These are phyloP conservation scores for Macrosoma leucophasiata DNA, from an alignment of 2,888 invertebrate species.

Conservation along the genomic window DNA sequence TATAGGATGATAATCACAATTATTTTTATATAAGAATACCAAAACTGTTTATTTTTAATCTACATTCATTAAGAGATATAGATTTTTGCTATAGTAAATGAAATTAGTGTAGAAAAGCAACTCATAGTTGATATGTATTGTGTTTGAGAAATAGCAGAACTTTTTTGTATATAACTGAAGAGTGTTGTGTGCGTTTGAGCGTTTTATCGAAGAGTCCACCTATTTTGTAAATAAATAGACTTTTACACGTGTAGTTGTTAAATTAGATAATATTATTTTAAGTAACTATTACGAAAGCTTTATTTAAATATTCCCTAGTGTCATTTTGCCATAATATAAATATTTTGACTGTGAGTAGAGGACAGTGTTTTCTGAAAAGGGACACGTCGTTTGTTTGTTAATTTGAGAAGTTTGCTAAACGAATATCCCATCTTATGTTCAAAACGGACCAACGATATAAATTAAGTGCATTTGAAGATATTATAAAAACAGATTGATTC, in stretches of 20 bases:
- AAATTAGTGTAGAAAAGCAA: background rate
- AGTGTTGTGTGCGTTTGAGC: slow-evolving; percentile 60
- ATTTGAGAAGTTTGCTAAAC: too few relatives aligned
- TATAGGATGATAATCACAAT: slow-evolving; percentile 34
- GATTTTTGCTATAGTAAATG: slow-evolving; percentile 4
- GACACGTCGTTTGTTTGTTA: too few relatives aligned
- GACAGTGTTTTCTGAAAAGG: too few relatives aligned
- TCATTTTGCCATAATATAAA: slow-evolving; percentile 55
- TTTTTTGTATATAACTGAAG: slow-evolving; percentile 37
- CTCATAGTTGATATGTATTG: slow-evolving; percentile 25
- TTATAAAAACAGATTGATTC: too few relatives aligned
- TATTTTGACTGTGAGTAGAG: too few relatives aligned
- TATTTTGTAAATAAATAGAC: slow-evolving; percentile 72
- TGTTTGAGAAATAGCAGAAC: too few relatives aligned
- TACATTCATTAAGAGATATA: slow-evolving; percentile 7
- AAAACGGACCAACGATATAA: too few relatives aligned
- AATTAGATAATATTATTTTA: slow-evolving; percentile 41
- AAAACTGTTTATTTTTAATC: slow-evolving; percentile 32
- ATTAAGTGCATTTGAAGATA: too few relatives aligned
- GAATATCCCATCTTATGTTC: too few relatives aligned
- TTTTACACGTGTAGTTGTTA: slow-evolving; percentile 62
- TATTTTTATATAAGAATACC: slow-evolving; percentile 58
- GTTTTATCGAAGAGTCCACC: slow-evolving; percentile 73
- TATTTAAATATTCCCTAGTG: slow-evolving; percentile 53
- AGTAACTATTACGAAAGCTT: slow-evolving; percentile 58